Evolutionary conservation across 2,797 vertebrate species (phyloP).

Genomic region (Octomys mimax): DNA sequence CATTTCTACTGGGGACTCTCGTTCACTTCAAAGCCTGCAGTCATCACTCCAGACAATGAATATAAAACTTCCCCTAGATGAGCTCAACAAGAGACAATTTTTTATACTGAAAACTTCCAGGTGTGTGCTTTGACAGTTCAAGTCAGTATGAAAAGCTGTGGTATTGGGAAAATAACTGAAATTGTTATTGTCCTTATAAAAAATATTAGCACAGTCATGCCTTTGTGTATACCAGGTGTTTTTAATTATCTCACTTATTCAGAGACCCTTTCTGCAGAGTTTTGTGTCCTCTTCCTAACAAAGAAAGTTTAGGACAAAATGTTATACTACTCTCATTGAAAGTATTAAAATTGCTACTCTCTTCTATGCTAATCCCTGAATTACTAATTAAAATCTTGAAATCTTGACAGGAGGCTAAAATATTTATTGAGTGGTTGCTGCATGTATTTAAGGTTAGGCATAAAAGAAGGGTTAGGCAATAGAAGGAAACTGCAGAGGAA

Average conservation of each 20-base stretch:
- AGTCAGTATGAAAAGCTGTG: constrained; percentile 3
- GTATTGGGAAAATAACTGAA: constrained; percentile 61
- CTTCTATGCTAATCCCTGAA: not conserved
- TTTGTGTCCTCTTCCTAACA: not conserved
- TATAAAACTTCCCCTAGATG: constrained; percentile 33
- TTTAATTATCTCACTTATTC: constrained; percentile 39
- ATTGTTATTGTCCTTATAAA: constrained; percentile 42
- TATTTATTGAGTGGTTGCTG: not conserved
- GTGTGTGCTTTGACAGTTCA: constrained; percentile 38
- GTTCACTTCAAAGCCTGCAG: constrained; percentile 29
- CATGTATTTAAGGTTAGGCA: not conserved
- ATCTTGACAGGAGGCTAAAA: not conserved
- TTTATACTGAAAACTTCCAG: constrained; percentile 55
- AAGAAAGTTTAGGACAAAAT: not conserved
- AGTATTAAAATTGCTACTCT: not conserved
- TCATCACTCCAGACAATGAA: constrained; percentile 49
- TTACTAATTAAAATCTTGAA: not conserved
- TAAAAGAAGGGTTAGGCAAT: not conserved
- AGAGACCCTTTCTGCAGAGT: constrained; percentile 23
- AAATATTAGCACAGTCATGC: constrained; percentile 14
- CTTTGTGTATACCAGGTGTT: constrained; percentile 56
- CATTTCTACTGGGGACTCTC: constrained; percentile 18
- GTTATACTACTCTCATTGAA: not conserved
- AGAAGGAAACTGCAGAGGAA: constrained; percentile 30
- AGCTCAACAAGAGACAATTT: constrained; percentile 38